Percentiles rank a stretch among this genome's conserved stretches.
Conservation (phyloP, 2,113 vertebrate genomes). For the Telmatochromis brichardi region DNA sequence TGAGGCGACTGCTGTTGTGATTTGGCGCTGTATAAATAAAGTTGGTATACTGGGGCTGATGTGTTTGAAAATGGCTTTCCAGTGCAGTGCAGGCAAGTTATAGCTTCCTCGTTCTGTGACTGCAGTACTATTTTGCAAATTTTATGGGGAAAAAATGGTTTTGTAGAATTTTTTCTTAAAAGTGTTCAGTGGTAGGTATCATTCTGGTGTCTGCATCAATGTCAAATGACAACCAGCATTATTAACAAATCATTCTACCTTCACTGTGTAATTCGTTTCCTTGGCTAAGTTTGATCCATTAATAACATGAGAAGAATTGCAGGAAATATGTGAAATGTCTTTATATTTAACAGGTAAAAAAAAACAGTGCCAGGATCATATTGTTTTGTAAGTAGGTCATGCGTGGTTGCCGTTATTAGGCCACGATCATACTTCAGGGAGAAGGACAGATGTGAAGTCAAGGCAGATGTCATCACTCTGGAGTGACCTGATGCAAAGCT, state of each 20-base stretch:
- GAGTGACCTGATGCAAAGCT: neutral
- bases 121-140: neutral
- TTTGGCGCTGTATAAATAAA: neutral
- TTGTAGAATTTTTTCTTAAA: neutral
- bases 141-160: neutral
- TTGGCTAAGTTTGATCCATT: neutral
- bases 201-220: neutral
- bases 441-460: constrained; percentile 32
- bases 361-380: neutral
- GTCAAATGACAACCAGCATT: neutral
- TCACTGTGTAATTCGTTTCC: neutral
- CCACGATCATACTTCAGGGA: neutral
- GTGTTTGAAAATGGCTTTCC: neutral
- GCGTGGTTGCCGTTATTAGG: neutral
- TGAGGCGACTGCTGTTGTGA: neutral
- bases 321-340: neutral
- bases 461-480: constrained; percentile 31
- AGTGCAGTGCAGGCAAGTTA: neutral
- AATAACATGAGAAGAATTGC: neutral
- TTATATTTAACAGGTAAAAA: neutral
- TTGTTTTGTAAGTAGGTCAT: constrained; percentile 25
- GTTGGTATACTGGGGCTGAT: neutral
- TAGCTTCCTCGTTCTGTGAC: neutral
- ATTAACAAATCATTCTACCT: neutral
- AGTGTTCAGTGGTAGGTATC: neutral